Percentiles rank a stretch among this genome's conserved stretches.
Conservation (phyloP, 2,888 invertebrate species). For the Noctua pronuba region DNA sequence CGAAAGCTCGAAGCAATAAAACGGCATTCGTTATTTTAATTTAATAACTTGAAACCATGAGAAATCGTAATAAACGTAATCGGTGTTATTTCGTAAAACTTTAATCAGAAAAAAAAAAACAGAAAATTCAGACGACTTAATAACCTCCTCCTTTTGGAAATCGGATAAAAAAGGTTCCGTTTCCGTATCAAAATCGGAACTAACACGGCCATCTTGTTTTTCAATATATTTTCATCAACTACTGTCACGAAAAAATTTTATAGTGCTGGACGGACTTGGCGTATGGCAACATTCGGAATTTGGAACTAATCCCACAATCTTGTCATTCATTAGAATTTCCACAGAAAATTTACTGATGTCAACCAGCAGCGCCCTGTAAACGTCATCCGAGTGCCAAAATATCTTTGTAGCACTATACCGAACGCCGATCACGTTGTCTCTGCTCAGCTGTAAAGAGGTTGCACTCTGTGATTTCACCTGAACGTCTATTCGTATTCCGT, state of each 20-base stretch:
- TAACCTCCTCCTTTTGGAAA: no score
- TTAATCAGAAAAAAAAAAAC: constrained; percentile 23
- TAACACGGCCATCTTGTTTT: neutral
- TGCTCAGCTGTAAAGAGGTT: constrained; percentile 62
- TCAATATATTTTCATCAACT: neutral
- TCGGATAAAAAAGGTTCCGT: no score
- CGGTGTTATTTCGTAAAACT: constrained; percentile 37
- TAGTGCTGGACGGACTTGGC: neutral
- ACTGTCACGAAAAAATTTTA: neutral
- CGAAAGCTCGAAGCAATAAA: constrained; percentile 57
- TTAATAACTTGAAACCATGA: constrained; percentile 43
- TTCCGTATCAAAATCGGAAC: neutral
- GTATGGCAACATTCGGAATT: neutral
- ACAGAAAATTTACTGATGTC: neutral
- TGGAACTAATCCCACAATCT: neutral
- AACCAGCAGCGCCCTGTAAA: neutral
- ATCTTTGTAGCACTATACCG: constrained; percentile 16
- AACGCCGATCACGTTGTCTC: constrained; percentile 62
- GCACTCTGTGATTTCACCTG: constrained; percentile 75
- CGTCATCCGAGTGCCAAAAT: neutral
- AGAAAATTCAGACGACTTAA: no score
- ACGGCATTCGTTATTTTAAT: constrained; percentile 54
- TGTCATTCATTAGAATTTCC: neutral
- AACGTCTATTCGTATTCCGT: constrained; percentile 77
- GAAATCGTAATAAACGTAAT: constrained; percentile 44